These are phyloP conservation scores for Aurelia aurita DNA, from an alignment of 30 jellyfish, hydroid and myxozoan species.

Conservation along the genomic window DNA sequence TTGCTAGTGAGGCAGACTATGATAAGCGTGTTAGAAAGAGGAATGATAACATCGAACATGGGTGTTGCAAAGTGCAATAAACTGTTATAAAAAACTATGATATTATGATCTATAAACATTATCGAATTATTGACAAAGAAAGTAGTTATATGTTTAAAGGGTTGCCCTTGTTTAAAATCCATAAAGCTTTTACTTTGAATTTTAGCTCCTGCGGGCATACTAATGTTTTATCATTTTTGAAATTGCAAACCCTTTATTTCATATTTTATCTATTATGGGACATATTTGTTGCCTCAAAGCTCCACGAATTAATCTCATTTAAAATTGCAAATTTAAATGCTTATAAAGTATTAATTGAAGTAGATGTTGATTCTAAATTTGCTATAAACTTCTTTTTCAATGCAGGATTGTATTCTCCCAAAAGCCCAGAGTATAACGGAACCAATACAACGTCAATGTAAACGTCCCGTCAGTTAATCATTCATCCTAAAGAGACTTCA, in stretches of 20 bases:
- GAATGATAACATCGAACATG: constrained; percentile 41
- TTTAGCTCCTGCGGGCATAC: too few species aligned
- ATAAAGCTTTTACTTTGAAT: not conserved
- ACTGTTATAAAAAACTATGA: too few species aligned
- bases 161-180: not conserved
- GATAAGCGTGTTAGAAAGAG: constrained; percentile 31
- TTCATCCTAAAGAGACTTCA: not conserved
- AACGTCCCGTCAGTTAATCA: constrained; percentile 2
- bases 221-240: too few species aligned
- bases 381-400: constrained; percentile 51
- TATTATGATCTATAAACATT: not conserved
- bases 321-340: not conserved
- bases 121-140: not conserved
- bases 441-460: constrained; percentile 62
- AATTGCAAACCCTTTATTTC: too few species aligned
- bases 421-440: constrained; percentile 83
- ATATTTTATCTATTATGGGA: too few species aligned
- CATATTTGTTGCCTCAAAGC: too few species aligned
- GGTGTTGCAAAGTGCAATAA: constrained; percentile 74
- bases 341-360: not conserved
- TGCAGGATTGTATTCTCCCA: constrained; percentile 81
- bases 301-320: not conserved
- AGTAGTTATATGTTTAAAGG: not conserved
- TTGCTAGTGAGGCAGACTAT: constrained; percentile 8
- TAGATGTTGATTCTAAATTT: not conserved